phyloP scores from a whole-genome alignment of 2,888 invertebrate genomes.

The Auanema freiburgensis region DNA sequence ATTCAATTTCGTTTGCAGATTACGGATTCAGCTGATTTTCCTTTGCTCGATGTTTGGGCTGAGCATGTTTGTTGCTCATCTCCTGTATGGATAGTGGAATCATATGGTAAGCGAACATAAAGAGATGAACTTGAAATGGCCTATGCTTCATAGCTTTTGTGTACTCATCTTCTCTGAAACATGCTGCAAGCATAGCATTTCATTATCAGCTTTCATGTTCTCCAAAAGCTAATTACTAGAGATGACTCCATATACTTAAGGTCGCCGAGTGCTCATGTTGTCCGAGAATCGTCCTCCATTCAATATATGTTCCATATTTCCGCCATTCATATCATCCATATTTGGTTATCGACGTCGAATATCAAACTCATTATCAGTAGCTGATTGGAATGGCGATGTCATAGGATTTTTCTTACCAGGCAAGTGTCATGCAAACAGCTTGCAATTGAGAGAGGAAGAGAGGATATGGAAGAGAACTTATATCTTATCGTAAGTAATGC shows the following conservation, averaged over 20 bases:
- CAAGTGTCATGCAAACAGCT: background rate
- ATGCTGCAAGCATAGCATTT: background rate
- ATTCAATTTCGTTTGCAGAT: conserved; percentile 36
- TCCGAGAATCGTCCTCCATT: conserved; percentile 29
- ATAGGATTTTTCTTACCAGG: conserved; percentile 32
- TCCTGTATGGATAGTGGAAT: conserved; percentile 42
- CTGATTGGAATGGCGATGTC: conserved; percentile 44
- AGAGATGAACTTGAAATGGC: background rate
- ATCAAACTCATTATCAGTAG: conserved; percentile 29
- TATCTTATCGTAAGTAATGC: too few species aligned
- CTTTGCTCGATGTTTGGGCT: conserved; percentile 57
- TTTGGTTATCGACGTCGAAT: conserved; percentile 23
- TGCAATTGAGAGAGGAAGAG: background rate
- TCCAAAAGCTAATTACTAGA: conserved; percentile 2
- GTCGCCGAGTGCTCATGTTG: conserved; percentile 36
- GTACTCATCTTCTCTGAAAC: background rate
- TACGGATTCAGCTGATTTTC: conserved; percentile 56
- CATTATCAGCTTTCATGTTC: conserved; percentile 4
- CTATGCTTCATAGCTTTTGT: background rate
- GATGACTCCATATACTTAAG: conserved; percentile 2
- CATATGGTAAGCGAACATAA: conserved; percentile 25
- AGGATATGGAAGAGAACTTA: too few species aligned
- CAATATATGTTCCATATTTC: conserved; percentile 26
- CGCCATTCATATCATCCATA: conserved; percentile 25
- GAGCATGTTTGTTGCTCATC: conserved; percentile 48